Percentiles rank a stretch among this genome's conserved stretches.
Conservation (phyloP, 2,888 invertebrate genomes). For the Drosophila mayaguana region DNA sequence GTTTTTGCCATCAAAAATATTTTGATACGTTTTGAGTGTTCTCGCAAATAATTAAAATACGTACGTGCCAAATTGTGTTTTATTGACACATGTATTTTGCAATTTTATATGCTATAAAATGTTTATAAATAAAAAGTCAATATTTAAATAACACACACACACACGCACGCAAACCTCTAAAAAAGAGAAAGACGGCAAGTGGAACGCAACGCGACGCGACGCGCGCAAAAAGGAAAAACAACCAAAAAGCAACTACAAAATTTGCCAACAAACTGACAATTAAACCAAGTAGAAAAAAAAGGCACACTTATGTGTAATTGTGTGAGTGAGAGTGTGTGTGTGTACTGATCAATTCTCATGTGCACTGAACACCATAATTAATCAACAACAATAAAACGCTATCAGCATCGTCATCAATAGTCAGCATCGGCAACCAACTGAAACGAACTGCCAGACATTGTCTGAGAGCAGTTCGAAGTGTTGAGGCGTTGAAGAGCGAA, state of each 20-base stretch:
- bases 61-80: constrained; percentile 48
- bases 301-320: constrained; percentile 6
- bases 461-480: constrained; percentile 10
- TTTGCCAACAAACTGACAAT: constrained; percentile 55
- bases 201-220: neutral
- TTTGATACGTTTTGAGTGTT: constrained; percentile 1
- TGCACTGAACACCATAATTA: constrained; percentile 45
- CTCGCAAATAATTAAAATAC: constrained; percentile 10
- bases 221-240: neutral
- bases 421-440: constrained; percentile 42
- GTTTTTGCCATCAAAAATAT: constrained; percentile 18
- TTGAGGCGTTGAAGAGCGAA: constrained; percentile 3
- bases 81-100: constrained; percentile 64
- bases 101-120: constrained; percentile 68
- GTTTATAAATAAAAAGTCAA: constrained; percentile 79
- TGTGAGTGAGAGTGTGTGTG: constrained; percentile 31
- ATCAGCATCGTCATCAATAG: constrained; percentile 53
- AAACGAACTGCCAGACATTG: constrained; percentile 35
- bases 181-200: constrained; percentile 24
- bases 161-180: constrained; percentile 11
- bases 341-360: constrained; percentile 68
- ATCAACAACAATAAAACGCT: constrained; percentile 36
- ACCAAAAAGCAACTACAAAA: constrained; percentile 17
- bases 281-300: constrained; percentile 26
- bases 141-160: constrained; percentile 51